Percentiles rank a stretch among this genome's conserved stretches.
phyloP scores from a whole-genome alignment of 2,888 invertebrate species.

The Ariolimax columbianus region DNA sequence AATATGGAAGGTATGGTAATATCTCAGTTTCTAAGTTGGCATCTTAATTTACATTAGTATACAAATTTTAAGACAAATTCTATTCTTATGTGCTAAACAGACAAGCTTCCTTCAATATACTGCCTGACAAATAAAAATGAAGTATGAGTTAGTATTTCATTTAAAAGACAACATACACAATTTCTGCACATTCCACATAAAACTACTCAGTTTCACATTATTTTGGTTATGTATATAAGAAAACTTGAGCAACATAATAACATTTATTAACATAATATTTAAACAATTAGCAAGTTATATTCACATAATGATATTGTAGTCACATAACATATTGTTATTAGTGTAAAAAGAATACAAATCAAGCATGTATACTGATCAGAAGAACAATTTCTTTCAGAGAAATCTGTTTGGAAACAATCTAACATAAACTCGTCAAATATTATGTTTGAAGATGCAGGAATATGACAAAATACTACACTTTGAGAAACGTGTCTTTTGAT shows the following conservation, averaged over 20 bases:
- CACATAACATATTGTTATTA: no score
- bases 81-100: no score
- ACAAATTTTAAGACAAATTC: neutral
- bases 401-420: neutral
- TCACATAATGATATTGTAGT: neutral
- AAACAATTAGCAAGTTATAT: neutral
- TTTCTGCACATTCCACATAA: neutral
- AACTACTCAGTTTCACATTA: neutral
- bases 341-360: neutral
- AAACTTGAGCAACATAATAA: conserved; percentile 6
- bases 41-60: neutral
- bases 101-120: no score
- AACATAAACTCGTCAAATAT: no score
- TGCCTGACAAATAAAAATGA: neutral
- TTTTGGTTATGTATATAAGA: conserved; percentile 3
- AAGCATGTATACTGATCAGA: neutral
- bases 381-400: neutral
- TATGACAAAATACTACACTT: neutral
- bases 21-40: no score
- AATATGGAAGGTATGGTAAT: no score
- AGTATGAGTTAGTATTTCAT: neutral
- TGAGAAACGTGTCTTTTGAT: neutral
- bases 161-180: neutral
- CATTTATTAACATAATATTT: neutral
- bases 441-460: no score